These are phyloP conservation scores for Sialia sialis DNA, from an alignment of 2,113 vertebrate species.

Conservation along the genomic window DNA sequence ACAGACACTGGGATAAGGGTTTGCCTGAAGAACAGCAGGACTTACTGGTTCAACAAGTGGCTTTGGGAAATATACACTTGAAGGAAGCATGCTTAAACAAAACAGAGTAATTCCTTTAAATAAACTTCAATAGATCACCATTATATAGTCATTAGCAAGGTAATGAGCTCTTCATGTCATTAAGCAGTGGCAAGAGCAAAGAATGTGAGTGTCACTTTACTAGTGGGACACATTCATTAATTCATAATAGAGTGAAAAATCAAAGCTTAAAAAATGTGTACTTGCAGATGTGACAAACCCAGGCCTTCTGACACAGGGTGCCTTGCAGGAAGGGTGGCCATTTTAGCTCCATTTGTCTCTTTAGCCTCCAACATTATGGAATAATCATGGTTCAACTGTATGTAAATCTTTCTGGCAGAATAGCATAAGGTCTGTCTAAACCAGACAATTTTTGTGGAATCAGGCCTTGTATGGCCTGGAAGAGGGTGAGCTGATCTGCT, in stretches of 20 bases:
- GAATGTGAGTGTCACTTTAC: neutral
- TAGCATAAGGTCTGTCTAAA: neutral
- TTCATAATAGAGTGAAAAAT: slow-evolving; percentile 5
- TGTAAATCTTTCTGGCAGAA: neutral
- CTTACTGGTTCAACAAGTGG: neutral
- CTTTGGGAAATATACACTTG: neutral
- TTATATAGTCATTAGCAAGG: slow-evolving; percentile 50
- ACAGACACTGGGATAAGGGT: neutral
- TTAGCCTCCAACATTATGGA: neutral
- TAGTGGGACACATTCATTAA: slow-evolving; percentile 5
- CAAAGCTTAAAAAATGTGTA: neutral
- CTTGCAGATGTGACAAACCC: neutral
- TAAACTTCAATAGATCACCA: slow-evolving; percentile 21
- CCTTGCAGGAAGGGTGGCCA: neutral
- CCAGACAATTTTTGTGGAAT: neutral
- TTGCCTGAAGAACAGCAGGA: neutral
- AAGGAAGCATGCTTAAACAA: neutral
- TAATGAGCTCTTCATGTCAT: slow-evolving; percentile 44
- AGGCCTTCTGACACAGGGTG: neutral
- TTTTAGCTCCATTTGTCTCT: neutral
- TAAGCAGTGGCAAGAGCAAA: slow-evolving; percentile 7
- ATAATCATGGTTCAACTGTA: neutral
- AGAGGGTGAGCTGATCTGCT: neutral
- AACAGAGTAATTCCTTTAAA: slow-evolving; percentile 17
- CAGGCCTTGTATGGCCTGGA: neutral